A percentile compares a stretch with the other conserved stretches of the same genome.
phyloP scores from a whole-genome alignment of 2,797 vertebrate genomes.

The Tachyglossus aculeatus region DNA sequence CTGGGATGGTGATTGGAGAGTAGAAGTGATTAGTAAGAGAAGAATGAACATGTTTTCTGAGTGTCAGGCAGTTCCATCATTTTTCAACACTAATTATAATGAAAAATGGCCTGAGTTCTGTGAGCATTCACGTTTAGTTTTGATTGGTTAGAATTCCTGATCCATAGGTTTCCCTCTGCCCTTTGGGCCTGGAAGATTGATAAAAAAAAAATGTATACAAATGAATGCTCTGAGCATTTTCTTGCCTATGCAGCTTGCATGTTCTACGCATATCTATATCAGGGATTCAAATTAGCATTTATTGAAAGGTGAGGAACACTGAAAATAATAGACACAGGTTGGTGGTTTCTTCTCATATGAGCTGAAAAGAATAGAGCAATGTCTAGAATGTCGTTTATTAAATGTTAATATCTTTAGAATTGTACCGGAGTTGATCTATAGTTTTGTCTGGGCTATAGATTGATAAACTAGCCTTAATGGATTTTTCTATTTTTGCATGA shows the following conservation, averaged over 20 bases:
- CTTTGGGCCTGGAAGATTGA: neutral
- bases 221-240: neutral
- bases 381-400: neutral
- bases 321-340: neutral
- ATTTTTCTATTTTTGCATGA: slow-evolving; percentile 17
- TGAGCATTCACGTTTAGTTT: neutral
- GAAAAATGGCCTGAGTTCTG: slow-evolving; percentile 5
- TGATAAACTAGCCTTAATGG: slow-evolving; percentile 4
- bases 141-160: neutral
- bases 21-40: neutral
- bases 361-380: slow-evolving; percentile 13
- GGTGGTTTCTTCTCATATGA: too few species aligned
- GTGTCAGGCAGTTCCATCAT: neutral
- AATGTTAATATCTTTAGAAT: slow-evolving; percentile 25
- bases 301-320: slow-evolving; percentile 1
- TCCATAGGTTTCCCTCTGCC: neutral
- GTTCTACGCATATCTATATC: neutral
- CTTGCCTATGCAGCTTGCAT: neutral
- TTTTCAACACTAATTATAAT: neutral
- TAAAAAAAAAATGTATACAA: neutral
- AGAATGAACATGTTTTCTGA: neutral
- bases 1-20: neutral
- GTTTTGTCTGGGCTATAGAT: slow-evolving; percentile 6
- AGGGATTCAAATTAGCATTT: slow-evolving; percentile 8
- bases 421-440: slow-evolving; percentile 17